These are phyloP conservation scores for Lineus longissimus DNA, from an alignment of 1,140 invertebrate genomes.

Conservation along the genomic window DNA sequence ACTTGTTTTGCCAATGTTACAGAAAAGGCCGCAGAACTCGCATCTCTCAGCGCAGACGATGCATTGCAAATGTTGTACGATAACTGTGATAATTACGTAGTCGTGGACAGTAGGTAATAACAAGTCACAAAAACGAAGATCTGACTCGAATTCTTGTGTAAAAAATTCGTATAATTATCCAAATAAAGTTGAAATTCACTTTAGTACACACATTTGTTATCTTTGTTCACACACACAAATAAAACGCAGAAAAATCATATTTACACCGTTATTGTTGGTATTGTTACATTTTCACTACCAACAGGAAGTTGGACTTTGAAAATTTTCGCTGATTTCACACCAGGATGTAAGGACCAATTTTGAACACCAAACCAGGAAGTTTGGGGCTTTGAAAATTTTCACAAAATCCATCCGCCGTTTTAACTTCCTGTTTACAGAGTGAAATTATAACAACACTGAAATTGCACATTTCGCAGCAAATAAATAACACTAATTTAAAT, in stretches of 20 bases:
- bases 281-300: no score
- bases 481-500: neutral
- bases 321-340: neutral
- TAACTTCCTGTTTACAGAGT: no score
- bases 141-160: no score
- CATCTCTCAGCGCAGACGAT: neutral
- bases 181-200: conserved; percentile 2
- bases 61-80: neutral
- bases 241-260: no score
- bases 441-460: no score
- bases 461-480: neutral
- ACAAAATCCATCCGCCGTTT: neutral
- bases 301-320: no score
- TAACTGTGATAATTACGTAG: neutral
- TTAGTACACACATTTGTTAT: no score
- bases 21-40: neutral
- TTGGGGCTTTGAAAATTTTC: neutral
- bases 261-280: no score
- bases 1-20: neutral
- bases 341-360: no score
- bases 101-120: neutral
- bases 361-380: no score
- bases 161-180: neutral
- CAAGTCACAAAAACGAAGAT: no score
- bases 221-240: no score